Base-by-base conservation (phyloP, 2,888 invertebrate genomes). In the Harpalus rubripes region DNA sequence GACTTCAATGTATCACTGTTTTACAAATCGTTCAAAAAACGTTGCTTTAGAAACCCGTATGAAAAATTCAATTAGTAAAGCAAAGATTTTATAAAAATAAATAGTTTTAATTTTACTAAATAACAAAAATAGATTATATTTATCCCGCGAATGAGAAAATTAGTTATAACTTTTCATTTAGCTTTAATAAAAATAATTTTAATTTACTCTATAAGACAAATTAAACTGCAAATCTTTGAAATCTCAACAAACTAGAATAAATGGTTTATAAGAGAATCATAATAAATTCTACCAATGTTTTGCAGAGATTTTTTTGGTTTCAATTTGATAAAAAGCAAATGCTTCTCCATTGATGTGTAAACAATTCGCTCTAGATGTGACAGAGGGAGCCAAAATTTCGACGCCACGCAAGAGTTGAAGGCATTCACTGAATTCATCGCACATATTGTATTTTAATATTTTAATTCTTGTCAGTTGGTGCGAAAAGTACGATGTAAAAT, bases 331-430 rank as follows among this genome's bases (percentile, higher is more conserved):
- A 44, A 74, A 16, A 74, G 44, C 41, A 74, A 15, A 32, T 68
- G 39, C 32, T n/a, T 39, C 39, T 44, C 18, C 10, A 18, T 52
- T 74, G 41, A 15, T 18, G 72, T 22, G 72, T 44, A 41, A 74
- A 74, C 18, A 12, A 74, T 44, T 74, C 44, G 44, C 16, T 44
- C 41, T 44, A 18, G 72, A 74, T 74, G 63, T 63, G 44, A 74
- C 72, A 72, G 44, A n/a, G 12, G 6, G 26, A 18, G 72, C n/a
- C 52, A 72, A 74, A 74, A 74, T 74, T 74, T 52, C 72, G 44
- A 74, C 16, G 41, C n/a, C 41, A 74, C 44, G 72, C 18, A 18
- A 74, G 72, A 44, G 26, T 44, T 74, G 41, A 16, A 16, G 15
- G 44, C 18, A 74, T 74, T 74, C 44, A 74, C 7, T 5, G 41